Evolutionary conservation across 2,888 invertebrate species (phyloP), one percentile per base, ranked within the genome.

Genomic region (Agriopis aurantiaria): DNA sequence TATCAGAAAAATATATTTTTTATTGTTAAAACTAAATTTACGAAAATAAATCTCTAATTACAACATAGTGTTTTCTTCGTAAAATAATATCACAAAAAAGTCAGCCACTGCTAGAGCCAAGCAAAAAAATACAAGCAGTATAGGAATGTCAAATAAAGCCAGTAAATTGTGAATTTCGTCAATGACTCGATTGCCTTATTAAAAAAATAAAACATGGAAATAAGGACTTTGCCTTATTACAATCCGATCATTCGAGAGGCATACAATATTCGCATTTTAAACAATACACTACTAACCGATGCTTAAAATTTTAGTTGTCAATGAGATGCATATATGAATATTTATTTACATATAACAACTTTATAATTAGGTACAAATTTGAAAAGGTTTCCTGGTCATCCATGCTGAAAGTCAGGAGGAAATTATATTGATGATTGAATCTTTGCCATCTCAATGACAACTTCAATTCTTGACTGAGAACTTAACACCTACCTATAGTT

Each of bases 41-140:
- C 8, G 46, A 48, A 46, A 58, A 46, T 58, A 58, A 48, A 57
- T 17, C 3, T 57, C 14, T 43, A 43, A 45, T 45, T 41, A 65
- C 6, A 43, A 11, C 10, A 46, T 2, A 57, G 43, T 40, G 43
- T 51, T 51, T 23, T 23, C 74, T 78, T 78, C 71, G 70, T 75
- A 76, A 78, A 75, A 77, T 68, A 77, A 68, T 80, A 69, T 69
- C 65, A 68, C 63, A 68, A 57, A 52, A 57, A 8, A 57, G 8
- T 23, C 45, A n/a, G n/a, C 2, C 10, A 68, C 58, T 53, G 62
- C 68, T 51, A 62, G 57, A 62, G 33, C 46, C 8, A 43, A 23
- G 9, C 10, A 40, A 48, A 10, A 49, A 33, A 55, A 55, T 17
- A 58, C 7, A 45, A 14, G n/a, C 14, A 43, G 0, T 14, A 43